Evolutionary conservation across 2,113 vertebrate species (phyloP).

Genomic region (Tylochromis polylepis): DNA sequence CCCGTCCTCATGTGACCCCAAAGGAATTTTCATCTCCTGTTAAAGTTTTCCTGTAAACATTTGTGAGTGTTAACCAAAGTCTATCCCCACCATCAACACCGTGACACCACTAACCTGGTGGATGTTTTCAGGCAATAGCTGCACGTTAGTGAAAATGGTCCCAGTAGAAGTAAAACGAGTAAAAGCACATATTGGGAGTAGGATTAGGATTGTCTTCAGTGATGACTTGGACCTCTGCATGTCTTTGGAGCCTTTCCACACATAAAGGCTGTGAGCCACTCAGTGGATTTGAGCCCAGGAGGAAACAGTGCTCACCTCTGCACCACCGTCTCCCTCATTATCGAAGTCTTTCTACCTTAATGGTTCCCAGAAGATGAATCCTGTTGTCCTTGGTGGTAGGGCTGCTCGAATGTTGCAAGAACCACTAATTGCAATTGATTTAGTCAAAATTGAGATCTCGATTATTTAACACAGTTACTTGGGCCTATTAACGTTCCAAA

Average conservation of each 20-base stretch:
- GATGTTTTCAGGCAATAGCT: background rate
- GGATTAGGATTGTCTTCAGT: background rate
- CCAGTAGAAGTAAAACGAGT: background rate
- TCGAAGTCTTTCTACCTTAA: background rate
- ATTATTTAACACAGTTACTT: background rate
- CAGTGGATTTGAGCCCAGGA: rapidly evolving
- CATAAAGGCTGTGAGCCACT: background rate
- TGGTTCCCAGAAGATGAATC: background rate
- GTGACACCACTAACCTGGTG: background rate
- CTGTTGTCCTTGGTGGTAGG: background rate
- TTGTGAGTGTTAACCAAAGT: no score
- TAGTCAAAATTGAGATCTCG: background rate
- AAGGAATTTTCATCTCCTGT: background rate
- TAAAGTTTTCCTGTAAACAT: background rate
- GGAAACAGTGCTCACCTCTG: background rate
- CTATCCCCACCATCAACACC: background rate
- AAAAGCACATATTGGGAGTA: no score
- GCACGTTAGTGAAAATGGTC: rapidly evolving
- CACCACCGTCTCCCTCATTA: background rate
- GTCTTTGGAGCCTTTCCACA: no score
- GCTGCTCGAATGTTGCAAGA: background rate
- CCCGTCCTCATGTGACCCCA: background rate
- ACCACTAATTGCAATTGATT: background rate
- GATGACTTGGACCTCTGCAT: background rate
- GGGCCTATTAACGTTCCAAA: background rate